Evolutionary conservation across 1,140 invertebrate species (phyloP), one percentile per base, ranked within the genome.

Genomic region (Coboldia fuscipes): DNA sequence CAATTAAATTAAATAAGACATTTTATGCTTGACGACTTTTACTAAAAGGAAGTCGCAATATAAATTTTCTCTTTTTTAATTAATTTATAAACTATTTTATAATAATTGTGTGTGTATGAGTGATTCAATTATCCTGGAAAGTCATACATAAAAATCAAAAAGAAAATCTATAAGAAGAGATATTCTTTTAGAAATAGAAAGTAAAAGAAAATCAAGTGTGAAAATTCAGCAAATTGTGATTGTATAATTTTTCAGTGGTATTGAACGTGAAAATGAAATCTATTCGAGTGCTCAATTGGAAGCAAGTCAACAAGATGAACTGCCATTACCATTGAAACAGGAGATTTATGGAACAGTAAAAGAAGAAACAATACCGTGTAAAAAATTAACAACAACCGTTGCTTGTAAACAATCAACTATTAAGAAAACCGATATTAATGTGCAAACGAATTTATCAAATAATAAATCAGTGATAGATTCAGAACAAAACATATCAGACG

Each of bases 261-360:
- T 88, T 56, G 81, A 88, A 66, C 71, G 75, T 59, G 66, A 75
- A 61, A 65, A 83, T 69, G 75, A 84, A 57, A 72, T 90, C 47
- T 75, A 84, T 55, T 83, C 81, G 45, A 63, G 68, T 54, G 69
- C 68, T 53, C 79, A 85, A 62, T 48, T 52, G 42, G 47, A 50
- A 43, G 46, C 51, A 50, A 49, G 45, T 45, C 45, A 54, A 41
- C 38, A 47, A 37, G 30, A 30, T 38, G 16, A 35, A 21, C 29
- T 35, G 14, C 23, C 23, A 24, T 5, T 29, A 6, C 8, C 8
- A 13, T 5, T 29, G n/a, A 29, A 29, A n/a, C 9, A 8, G 14
- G 35, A 36, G 12, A 16, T 18, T 12, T 22, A 30, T 28, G 27
- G 16, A 19, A 35, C 14, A 30, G 24, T 22, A 12, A 30, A 36